Evolutionary conservation across 1,140 invertebrate species (phyloP).

Genomic region (Neodiprion fabricii): DNA sequence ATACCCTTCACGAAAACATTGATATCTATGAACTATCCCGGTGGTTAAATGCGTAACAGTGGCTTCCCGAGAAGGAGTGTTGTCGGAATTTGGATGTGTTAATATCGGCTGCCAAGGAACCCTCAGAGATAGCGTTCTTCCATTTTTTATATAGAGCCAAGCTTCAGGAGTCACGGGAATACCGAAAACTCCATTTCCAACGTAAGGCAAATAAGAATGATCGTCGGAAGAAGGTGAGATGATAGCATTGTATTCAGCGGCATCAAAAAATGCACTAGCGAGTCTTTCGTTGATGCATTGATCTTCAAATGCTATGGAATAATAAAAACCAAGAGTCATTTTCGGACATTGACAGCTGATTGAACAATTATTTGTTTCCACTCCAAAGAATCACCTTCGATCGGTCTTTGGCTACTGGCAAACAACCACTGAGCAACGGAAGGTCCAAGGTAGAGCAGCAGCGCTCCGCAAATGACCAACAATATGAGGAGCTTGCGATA

Average conservation of each 20-base stretch:
- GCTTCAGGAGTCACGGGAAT: constrained; percentile 69
- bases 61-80: constrained; percentile 63
- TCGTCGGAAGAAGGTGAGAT: constrained; percentile 69
- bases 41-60: constrained; percentile 71
- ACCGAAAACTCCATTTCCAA: constrained; percentile 81
- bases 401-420: constrained; percentile 50
- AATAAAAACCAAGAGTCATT: neutral
- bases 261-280: constrained; percentile 65
- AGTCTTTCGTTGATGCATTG: constrained; percentile 71
- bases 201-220: constrained; percentile 73
- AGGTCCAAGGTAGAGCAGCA: constrained; percentile 72
- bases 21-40: constrained; percentile 74
- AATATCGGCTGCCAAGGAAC: constrained; percentile 79
- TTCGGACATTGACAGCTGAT: constrained; percentile 6
- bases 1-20: constrained; percentile 70
- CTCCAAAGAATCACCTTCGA: constrained; percentile 47
- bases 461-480: constrained; percentile 65
- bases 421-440: constrained; percentile 69
- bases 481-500: constrained; percentile 72
- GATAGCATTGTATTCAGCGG: constrained; percentile 72
- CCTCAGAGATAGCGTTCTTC: constrained; percentile 74
- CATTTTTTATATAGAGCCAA: constrained; percentile 72
- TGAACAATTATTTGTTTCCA: constrained; percentile 20
- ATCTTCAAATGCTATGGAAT: constrained; percentile 63
- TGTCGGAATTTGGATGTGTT: constrained; percentile 60